phyloP scores from a whole-genome alignment of 1,140 invertebrate genomes.

The Pachypeltis micranthus region DNA sequence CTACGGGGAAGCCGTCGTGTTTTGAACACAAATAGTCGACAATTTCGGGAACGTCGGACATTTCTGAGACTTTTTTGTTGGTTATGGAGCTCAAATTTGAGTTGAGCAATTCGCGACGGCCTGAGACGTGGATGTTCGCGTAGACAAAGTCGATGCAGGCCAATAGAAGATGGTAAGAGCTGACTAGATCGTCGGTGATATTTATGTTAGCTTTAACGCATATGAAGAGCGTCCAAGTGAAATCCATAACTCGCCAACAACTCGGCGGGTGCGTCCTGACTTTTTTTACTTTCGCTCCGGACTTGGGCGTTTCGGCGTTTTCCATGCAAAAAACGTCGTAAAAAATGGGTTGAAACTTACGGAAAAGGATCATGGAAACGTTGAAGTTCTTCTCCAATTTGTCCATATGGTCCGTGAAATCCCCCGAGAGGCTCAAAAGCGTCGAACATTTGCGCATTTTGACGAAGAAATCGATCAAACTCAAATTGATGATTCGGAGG shows the following conservation, averaged over 20 bases:
- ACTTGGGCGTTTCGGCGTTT: conserved; percentile 54
- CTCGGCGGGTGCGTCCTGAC: conserved; percentile 25
- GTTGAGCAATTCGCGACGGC: conserved; percentile 64
- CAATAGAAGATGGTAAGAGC: conserved; percentile 83
- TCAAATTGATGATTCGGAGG: conserved; percentile 76
- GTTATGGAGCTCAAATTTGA: conserved; percentile 50
- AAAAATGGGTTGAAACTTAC: conserved; percentile 86
- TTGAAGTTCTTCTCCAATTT: conserved; percentile 83
- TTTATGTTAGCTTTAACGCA: conserved; percentile 78
- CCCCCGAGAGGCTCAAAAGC: conserved; percentile 77
- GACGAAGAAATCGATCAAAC: conserved; percentile 86
- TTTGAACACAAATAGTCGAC: conserved; percentile 71
- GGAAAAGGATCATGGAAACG: conserved; percentile 87
- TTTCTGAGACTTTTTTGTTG: conserved; percentile 44
- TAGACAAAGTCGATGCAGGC: conserved; percentile 86
- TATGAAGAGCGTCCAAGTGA: conserved; percentile 86
- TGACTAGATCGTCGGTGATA: conserved; percentile 83
- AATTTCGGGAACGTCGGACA: conserved; percentile 62
- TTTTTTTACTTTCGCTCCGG: conserved; percentile 46
- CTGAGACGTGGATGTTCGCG: conserved; percentile 67
- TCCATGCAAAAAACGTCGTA: conserved; percentile 59
- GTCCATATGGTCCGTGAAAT: conserved; percentile 75
- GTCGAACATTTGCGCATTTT: conserved; percentile 94
- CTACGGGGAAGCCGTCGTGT: conserved; percentile 65
- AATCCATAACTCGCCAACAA: conserved; percentile 67